These are phyloP conservation scores for Ibidorhyncha struthersii DNA, from an alignment of 2,113 vertebrate genomes.

Conservation along the genomic window DNA sequence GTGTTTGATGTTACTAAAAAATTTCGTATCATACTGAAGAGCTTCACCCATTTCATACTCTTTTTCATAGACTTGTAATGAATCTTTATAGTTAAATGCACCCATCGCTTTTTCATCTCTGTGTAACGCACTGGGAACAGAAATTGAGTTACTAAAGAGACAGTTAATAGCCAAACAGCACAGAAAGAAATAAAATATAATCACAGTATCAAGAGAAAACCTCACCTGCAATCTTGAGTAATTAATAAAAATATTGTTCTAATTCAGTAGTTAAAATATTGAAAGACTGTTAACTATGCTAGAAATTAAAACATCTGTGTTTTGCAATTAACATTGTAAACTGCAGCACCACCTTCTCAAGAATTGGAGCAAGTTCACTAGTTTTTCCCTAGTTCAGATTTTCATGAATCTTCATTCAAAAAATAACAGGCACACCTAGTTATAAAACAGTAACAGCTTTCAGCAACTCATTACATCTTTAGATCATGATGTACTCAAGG, in stretches of 20 bases:
- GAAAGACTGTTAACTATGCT: neutral
- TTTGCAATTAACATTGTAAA: neutral
- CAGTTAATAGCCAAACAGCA: neutral
- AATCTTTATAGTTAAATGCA: neutral
- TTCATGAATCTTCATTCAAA: neutral
- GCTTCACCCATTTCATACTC: neutral
- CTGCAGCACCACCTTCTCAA: neutral
- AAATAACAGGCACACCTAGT: neutral
- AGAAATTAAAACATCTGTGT: neutral
- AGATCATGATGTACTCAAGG: neutral
- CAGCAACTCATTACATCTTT: neutral
- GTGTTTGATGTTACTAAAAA: neutral
- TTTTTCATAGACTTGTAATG: neutral
- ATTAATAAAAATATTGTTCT: neutral
- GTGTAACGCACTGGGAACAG: neutral
- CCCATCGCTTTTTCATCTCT: neutral
- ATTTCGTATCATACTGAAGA: neutral
- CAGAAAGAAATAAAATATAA: neutral
- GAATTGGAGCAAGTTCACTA: neutral
- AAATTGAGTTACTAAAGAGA: neutral
- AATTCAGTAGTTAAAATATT: neutral
- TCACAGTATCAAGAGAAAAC: neutral
- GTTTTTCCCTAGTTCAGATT: neutral
- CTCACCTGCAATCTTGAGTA: neutral
- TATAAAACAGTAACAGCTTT: neutral